Evolutionary conservation across 2,888 invertebrate species (phyloP), one percentile per base, ranked within the genome.

Genomic region (Teleiodes luculella): DNA sequence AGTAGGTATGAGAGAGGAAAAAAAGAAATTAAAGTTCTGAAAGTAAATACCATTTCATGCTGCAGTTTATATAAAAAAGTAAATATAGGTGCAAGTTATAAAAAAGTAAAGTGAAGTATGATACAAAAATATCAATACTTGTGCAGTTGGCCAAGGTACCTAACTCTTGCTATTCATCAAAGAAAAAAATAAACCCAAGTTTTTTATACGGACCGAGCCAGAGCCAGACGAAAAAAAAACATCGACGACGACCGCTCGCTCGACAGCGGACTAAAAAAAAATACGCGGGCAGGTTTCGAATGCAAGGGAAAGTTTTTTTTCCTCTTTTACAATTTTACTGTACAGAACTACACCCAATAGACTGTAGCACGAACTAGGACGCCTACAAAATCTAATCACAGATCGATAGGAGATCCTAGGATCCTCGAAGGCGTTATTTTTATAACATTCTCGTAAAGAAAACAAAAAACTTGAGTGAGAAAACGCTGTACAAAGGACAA

Each of bases 221-320:
- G 53, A 54, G 84, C 83, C 87, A 87, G 86, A 87, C 87, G 80
- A 78, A 85, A 87, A 87, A 84, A 84, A 88, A 86, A 82, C 83
- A 80, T 69, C n/a, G 72, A 72, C 70, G 76, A 71, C 70, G 76
- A 71, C 77, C 72, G 76, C 72, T 71, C 67, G 68, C 46, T 43
- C 24, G 37, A n/a, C 31, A 53, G 41, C 62, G 65, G 72, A 76
- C 73, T 70, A 77, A 83, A 85, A 84, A 85, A 88, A 87, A 86
- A 84, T 81, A 80, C 78, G 85, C 87, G 83, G 85, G 86, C 86
- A 80, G 85, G 86, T 87, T 87, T 84, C 79, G 79, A 81, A 82
- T 78, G 76, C 80, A 66, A 63, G 35, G 52, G 33, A 41, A 67
- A 73, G 76, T 76, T 78, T 80, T 79, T 80, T 76, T 75, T 75